Percentiles rank a stretch among this genome's conserved stretches.
These are phyloP conservation scores for Bergia sp. DNA, from an alignment of 92 coral and sea anemone species.

Conservation along the genomic window DNA sequence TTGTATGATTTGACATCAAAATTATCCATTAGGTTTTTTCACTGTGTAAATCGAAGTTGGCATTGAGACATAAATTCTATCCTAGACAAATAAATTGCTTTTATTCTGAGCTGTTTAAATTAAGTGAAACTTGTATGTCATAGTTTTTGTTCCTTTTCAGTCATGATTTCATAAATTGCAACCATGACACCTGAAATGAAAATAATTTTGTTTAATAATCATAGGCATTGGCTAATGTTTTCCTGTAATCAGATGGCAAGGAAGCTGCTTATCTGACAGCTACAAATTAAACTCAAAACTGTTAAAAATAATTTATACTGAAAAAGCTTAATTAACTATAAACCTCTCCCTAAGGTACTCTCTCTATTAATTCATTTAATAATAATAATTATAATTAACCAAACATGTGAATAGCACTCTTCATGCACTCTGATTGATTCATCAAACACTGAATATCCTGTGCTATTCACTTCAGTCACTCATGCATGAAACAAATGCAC, in stretches of 20 bases:
- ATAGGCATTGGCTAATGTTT: neutral
- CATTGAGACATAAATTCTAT: neutral
- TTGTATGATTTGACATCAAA: constrained; percentile 19
- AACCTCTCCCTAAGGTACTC: too few relatives aligned
- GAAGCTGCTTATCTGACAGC: neutral
- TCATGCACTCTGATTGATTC: too few relatives aligned
- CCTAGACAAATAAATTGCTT: neutral
- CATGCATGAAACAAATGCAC: too few relatives aligned
- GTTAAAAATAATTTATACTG: too few relatives aligned
- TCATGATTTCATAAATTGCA: neutral
- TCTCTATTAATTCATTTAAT: too few relatives aligned
- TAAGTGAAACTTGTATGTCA: neutral
- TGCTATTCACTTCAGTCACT: too few relatives aligned
- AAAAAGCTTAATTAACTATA: too few relatives aligned
- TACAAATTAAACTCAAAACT: too few relatives aligned
- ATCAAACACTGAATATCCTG: too few relatives aligned
- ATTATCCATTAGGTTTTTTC: neutral
- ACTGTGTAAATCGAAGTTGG: neutral
- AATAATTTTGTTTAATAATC: neutral
- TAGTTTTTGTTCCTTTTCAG: neutral
- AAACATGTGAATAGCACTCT: too few relatives aligned
- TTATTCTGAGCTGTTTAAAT: neutral
- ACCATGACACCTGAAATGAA: neutral
- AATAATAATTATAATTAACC: too few relatives aligned
- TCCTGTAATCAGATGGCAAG: neutral